These are phyloP conservation scores for Callyntrura sp. DNA, from an alignment of 2,888 invertebrate genomes.

Conservation along the genomic window DNA sequence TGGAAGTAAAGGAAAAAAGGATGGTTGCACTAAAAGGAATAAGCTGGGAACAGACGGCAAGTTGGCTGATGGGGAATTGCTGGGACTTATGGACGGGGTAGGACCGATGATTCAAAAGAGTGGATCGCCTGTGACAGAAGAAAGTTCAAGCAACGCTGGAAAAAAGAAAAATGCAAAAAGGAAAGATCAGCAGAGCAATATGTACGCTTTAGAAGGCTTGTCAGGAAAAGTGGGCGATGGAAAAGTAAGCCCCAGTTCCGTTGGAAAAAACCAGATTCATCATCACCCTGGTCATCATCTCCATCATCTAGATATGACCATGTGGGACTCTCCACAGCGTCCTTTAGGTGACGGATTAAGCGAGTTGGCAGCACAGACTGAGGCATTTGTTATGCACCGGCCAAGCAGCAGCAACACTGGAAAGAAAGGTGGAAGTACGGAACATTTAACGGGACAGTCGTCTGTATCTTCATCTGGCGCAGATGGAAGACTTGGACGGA, in stretches of 20 bases:
- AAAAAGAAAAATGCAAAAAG: constrained; percentile 65
- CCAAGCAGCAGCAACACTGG: constrained; percentile 57
- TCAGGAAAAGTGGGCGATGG: constrained; percentile 9
- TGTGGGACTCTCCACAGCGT: constrained; percentile 82
- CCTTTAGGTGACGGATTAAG: constrained; percentile 80
- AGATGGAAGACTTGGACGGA: constrained; percentile 41
- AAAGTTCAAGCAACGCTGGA: constrained; percentile 23
- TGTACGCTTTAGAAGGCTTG: constrained; percentile 2
- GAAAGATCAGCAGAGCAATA: constrained; percentile 71
- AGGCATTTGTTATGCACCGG: constrained; percentile 80
- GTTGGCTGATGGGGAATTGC: constrained; percentile 45
- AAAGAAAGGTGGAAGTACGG: constrained; percentile 59
- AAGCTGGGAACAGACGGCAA: constrained; percentile 45
- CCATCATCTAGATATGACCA: constrained; percentile 60
- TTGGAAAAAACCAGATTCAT: constrained; percentile 38
- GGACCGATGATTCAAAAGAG: background rate
- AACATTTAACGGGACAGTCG: constrained; percentile 57
- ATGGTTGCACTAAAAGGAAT: constrained; percentile 35
- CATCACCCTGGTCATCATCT: constrained; percentile 40
- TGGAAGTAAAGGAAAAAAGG: constrained; percentile 60
- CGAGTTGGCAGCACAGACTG: constrained; percentile 81
- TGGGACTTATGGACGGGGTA: constrained; percentile 20
- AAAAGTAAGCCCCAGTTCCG: constrained; percentile 46
- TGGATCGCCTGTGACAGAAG: constrained; percentile 40
- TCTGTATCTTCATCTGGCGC: constrained; percentile 7